Percentiles rank a stretch among this genome's conserved stretches.
These are phyloP conservation scores for Poecilia velifera DNA, from an alignment of 2,797 vertebrate species.

Conservation along the genomic window DNA sequence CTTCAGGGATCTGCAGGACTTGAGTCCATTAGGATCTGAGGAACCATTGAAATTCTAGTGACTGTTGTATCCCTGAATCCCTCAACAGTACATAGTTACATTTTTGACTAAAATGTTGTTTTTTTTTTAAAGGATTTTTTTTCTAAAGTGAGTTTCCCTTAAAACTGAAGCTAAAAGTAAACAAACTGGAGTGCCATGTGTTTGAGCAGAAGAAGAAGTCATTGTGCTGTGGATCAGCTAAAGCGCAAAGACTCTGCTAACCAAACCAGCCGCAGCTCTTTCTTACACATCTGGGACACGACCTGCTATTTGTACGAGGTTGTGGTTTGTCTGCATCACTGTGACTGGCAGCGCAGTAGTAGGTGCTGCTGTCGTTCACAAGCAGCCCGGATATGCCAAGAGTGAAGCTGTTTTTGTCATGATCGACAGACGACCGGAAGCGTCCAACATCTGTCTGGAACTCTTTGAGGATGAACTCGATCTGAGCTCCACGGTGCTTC, in stretches of 20 bases:
- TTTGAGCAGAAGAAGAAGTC: no score
- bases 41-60: no score
- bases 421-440: constrained; percentile 18
- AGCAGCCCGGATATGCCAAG: constrained; percentile 51
- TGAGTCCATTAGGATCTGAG: no score
- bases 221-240: no score
- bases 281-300: constrained; percentile 9
- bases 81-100: no score
- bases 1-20: no score
- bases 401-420: constrained; percentile 56
- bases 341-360: constrained; percentile 77
- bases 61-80: no score
- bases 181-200: no score
- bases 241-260: not conserved
- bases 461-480: constrained; percentile 63
- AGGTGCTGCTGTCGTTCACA: constrained; percentile 58
- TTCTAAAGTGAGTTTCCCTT: no score
- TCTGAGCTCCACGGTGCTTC: not conserved
- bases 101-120: no score
- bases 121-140: no score
- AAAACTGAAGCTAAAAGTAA: no score
- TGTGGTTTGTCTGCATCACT: constrained; percentile 48
- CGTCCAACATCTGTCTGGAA: accelerated
- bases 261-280: constrained; percentile 35
- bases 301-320: constrained; percentile 64